Evolutionary conservation across 2,113 vertebrate genomes (phyloP).

Genomic region (Bufo gargarizans): DNA sequence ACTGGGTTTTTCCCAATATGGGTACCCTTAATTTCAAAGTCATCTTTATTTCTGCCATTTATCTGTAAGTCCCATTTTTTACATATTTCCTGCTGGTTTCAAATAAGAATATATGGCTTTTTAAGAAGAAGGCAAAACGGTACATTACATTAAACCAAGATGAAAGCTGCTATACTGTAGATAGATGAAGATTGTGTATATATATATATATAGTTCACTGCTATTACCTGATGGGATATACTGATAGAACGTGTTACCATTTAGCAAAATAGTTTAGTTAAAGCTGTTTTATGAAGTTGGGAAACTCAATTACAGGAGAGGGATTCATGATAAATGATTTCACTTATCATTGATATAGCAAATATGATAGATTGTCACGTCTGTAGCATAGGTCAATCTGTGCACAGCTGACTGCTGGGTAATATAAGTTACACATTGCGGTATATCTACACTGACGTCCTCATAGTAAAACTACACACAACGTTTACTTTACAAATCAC

Average conservation of each 20-base stretch:
- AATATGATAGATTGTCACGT: not conserved
- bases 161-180: not conserved
- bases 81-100: not conserved
- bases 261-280: not conserved
- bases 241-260: not conserved
- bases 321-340: not conserved
- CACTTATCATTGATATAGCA: not conserved
- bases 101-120: conserved; percentile 37
- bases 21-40: not conserved
- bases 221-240: not conserved
- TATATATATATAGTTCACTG: not conserved
- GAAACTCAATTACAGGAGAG: not conserved
- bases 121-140: conserved; percentile 36
- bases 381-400: not conserved
- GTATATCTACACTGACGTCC: not conserved
- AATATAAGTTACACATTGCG: not conserved
- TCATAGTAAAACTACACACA: not conserved
- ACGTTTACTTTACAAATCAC: not conserved
- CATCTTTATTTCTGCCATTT: not conserved
- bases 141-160: not conserved
- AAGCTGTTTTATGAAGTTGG: not conserved
- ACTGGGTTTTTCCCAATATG: not conserved
- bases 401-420: not conserved
- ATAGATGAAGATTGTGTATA: not conserved
- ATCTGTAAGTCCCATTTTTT: not conserved